Conservation (phyloP, 1,140 invertebrate species). For the Dreissena polymorpha region DNA sequence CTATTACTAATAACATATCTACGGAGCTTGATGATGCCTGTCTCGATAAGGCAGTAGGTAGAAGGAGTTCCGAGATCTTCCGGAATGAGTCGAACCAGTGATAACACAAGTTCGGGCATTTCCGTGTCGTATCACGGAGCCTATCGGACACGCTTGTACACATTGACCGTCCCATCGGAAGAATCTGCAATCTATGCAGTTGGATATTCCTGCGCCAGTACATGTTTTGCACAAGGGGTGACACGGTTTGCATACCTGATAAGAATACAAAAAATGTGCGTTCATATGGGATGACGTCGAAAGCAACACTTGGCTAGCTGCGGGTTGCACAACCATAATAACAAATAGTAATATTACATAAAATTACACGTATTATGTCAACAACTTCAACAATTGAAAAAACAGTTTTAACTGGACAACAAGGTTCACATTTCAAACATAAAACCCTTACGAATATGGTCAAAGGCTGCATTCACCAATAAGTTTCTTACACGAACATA, state of each 20-base stretch:
- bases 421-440: too few relatives aligned
- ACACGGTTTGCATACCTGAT: slow-evolving; percentile 33
- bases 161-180: slow-evolving; percentile 36
- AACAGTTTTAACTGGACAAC: too few relatives aligned
- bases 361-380: too few relatives aligned
- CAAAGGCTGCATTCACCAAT: too few relatives aligned
- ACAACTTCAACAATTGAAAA: too few relatives aligned
- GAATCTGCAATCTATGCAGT: slow-evolving; percentile 23
- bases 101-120: slow-evolving; percentile 13
- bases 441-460: too few relatives aligned
- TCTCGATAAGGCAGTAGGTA: slow-evolving; percentile 30
- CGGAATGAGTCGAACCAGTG: neutral
- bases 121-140: slow-evolving; percentile 29
- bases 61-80: slow-evolving; percentile 20
- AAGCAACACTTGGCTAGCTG: too few relatives aligned
- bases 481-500: too few relatives aligned
- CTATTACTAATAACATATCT: neutral
- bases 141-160: slow-evolving; percentile 21
- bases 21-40: slow-evolving; percentile 29
- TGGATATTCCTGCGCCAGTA: slow-evolving; percentile 31
- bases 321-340: too few relatives aligned
- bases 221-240: slow-evolving; percentile 33
- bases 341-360: too few relatives aligned
- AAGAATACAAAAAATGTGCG: neutral
- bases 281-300: neutral